Conservation (phyloP, 2,113 vertebrate species). For the Vombatus ursinus region DNA sequence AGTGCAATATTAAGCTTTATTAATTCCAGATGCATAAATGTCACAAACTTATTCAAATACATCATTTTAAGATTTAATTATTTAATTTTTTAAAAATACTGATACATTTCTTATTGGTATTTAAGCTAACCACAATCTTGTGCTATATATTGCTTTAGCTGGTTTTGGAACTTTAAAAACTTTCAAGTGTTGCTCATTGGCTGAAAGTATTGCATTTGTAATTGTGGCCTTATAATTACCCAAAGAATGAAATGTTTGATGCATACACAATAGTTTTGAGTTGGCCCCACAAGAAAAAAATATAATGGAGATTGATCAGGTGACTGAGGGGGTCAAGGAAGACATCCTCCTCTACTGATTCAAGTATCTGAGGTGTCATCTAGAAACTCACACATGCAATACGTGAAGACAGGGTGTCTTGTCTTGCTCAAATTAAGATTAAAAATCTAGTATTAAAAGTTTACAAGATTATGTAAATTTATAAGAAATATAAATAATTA, state of each 20-base stretch:
- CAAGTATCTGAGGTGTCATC: background rate
- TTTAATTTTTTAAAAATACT: background rate
- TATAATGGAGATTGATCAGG: background rate
- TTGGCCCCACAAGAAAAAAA: background rate
- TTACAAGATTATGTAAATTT: background rate
- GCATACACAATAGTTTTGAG: background rate
- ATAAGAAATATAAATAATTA: background rate
- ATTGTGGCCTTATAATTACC: background rate
- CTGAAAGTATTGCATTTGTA: background rate
- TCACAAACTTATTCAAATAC: background rate
- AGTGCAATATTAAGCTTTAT: background rate
- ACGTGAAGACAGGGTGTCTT: background rate
- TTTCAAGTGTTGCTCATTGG: background rate
- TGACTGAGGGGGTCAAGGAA: background rate
- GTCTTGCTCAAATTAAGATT: background rate
- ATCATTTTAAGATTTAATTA: background rate
- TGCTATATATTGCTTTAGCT: background rate
- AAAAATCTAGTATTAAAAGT: background rate
- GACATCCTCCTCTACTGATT: background rate
- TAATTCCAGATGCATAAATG: background rate
- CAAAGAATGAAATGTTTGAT: background rate
- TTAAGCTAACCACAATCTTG: background rate
- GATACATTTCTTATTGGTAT: background rate
- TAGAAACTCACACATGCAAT: background rate
- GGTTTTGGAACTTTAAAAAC: background rate